A percentile compares a stretch with the other conserved stretches of the same genome.
Evolutionary conservation across 2,888 invertebrate species (phyloP).

Genomic region (Aphidius colemani): DNA sequence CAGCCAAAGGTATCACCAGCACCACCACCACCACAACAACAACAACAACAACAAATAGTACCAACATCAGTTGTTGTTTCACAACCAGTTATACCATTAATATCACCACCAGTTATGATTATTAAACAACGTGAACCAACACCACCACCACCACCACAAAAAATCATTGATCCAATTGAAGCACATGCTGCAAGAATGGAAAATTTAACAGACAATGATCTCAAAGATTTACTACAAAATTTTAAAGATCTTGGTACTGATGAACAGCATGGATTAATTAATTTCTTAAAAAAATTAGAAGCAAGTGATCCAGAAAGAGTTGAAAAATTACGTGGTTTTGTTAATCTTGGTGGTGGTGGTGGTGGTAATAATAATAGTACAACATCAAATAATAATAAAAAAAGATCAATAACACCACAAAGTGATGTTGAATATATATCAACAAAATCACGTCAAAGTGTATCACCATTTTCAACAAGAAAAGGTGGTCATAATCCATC

Average conservation of each 20-base stretch:
- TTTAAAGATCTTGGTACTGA: slow-evolving; percentile 79
- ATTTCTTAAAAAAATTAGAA: slow-evolving; percentile 81
- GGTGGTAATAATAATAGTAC: slow-evolving; percentile 69
- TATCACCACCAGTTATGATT: background rate
- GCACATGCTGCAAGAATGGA: slow-evolving; percentile 67
- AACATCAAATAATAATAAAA: slow-evolving; percentile 28
- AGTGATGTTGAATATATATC: slow-evolving; percentile 27
- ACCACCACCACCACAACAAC: slow-evolving; percentile 21
- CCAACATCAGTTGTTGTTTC: background rate
- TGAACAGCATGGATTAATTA: slow-evolving; percentile 82
- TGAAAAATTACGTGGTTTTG: slow-evolving; percentile 76
- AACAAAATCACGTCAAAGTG: slow-evolving; percentile 43
- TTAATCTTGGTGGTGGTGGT: slow-evolving; percentile 66
- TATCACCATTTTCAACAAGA: slow-evolving; percentile 63
- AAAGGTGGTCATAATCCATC: slow-evolving; percentile 59
- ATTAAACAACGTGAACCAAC: background rate
- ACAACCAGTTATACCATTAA: background rate
- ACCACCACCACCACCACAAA: slow-evolving; percentile 5
- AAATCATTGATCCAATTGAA: slow-evolving; percentile 53
- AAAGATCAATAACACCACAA: slow-evolving; percentile 15
- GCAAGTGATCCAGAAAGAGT: slow-evolving; percentile 77
- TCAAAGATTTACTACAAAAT: slow-evolving; percentile 79
- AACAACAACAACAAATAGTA: slow-evolving; percentile 1
- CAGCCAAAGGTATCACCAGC: slow-evolving; percentile 12
- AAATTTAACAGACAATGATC: slow-evolving; percentile 77